Conservation (phyloP, 1,140 invertebrate genomes). For the Danaus plexippus region DNA sequence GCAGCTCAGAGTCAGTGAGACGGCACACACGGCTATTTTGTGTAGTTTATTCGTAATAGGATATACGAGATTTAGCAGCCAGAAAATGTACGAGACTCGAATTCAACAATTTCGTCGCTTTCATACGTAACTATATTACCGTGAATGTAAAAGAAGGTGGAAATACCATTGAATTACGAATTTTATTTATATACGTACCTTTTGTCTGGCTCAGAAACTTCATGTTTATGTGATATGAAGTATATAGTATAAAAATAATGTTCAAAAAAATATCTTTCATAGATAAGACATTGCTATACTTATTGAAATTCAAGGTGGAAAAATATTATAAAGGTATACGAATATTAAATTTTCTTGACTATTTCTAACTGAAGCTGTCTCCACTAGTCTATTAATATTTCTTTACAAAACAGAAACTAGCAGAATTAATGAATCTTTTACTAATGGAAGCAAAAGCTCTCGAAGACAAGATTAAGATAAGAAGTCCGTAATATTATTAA, state of each 20-base stretch:
- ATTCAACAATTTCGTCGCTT: conserved; percentile 31
- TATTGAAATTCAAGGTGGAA: no score
- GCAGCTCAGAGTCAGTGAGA: conserved; percentile 28
- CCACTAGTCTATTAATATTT: no score
- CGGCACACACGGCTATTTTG: conserved; percentile 24
- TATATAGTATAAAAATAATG: conserved; percentile 1
- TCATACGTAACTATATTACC: conserved; percentile 32
- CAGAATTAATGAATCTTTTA: no score
- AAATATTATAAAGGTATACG: no score
- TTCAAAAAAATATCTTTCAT: no score
- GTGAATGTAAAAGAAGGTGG: conserved; percentile 23
- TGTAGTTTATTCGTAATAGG: conserved; percentile 32
- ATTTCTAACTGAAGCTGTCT: no score
- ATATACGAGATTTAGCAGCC: conserved; percentile 28
- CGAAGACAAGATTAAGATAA: no score
- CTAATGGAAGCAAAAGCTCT: no score
- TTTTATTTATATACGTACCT: conserved; percentile 21
- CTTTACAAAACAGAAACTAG: no score
- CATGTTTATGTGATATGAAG: conserved; percentile 10
- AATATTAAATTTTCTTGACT: no score
- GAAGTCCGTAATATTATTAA: no score
- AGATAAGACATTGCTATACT: no score
- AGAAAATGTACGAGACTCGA: conserved; percentile 28
- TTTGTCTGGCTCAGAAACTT: conserved; percentile 20
- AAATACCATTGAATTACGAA: conserved; percentile 26